These are phyloP conservation scores for Thumatha senex DNA, from an alignment of 2,888 invertebrate genomes.

Conservation along the genomic window DNA sequence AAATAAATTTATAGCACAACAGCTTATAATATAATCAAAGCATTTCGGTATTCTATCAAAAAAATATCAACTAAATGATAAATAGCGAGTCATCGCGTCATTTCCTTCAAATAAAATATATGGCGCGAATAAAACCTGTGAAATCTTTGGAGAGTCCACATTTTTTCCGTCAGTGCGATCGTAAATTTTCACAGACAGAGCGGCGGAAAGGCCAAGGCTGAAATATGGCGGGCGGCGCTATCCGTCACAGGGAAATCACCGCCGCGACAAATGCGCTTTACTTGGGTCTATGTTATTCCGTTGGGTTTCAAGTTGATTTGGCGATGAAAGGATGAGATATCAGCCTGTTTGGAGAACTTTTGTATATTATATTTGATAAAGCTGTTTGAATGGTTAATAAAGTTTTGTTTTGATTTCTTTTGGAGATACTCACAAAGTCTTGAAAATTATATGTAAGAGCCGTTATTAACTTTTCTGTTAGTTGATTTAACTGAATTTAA, in stretches of 20 bases:
- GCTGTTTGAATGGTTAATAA: not conserved
- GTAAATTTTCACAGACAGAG: constrained; percentile 56
- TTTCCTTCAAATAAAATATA: constrained; percentile 68
- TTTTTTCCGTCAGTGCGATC: constrained; percentile 57
- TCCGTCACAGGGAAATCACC: constrained; percentile 57
- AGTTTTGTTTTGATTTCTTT: not conserved
- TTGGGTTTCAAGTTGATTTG: constrained; percentile 9
- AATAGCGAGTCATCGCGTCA: constrained; percentile 61
- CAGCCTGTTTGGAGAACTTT: not conserved
- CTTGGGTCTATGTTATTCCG: constrained; percentile 20
- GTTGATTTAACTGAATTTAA: too few relatives aligned
- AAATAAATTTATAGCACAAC: too few relatives aligned
- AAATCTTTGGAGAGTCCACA: constrained; percentile 61
- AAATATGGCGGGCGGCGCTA: constrained; percentile 53
- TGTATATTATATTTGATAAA: not conserved
- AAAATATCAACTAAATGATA: constrained; percentile 41
- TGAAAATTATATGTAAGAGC: not conserved
- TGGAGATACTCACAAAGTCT: not conserved
- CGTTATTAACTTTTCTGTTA: too few relatives aligned
- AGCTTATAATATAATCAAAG: too few relatives aligned
- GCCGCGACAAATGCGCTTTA: constrained; percentile 55
- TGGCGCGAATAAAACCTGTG: constrained; percentile 65
- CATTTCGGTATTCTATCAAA: not conserved
- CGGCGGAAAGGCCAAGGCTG: constrained; percentile 44
- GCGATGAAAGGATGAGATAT: constrained; percentile 5